Base-by-base conservation (phyloP, 2,797 vertebrate genomes). In the Silurus lanzhouensis region DNA sequence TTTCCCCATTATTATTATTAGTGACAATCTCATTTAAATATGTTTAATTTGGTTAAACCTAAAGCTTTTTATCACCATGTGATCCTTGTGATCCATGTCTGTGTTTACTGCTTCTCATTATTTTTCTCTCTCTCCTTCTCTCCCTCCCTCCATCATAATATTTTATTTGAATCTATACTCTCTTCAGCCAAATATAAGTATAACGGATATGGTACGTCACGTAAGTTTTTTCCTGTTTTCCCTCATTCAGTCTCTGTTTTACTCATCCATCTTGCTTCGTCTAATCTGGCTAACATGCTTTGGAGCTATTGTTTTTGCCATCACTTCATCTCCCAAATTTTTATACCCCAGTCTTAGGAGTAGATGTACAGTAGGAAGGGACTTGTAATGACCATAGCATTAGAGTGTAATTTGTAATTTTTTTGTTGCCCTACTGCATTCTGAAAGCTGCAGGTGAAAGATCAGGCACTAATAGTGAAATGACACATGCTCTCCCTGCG, bases 201-300 rank as follows among this genome's bases (percentile, higher is more conserved):
- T 96, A 96, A 96, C 92, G 95, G 95, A 96, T 96, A 92, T 96
- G 94, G 96, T 94, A 95, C 93, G 95, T 92, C 95, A 96, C 94
- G 95, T 96, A 96, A 96, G 95, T 96, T 82, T 88, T 85, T 89
- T 89, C 86, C 86, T 88, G 83, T 89, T 90, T 90, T 87, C 74
- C 74, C 83, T 85, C 86, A 86, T 87, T 89, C 66, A 58, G 31
- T 75, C 72, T 83, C 66, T 66, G 81, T 76, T 72, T 48, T 75
- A 72, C 81, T 83, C 85, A 83, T 89, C 82, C 22, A 75, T 82
- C 84, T 83, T 84, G 82, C 84, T 83, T 88, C 83, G 55, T 89
- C 78, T 87, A 86, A 89, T 85, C 82, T 84, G 76, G 74, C 84
- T 84, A 85, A 64, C 85, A 72, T 83, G 82, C 72, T 77, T 85